Evolutionary conservation across 2,888 invertebrate species (phyloP).

Genomic region (Callyntrura sp.): DNA sequence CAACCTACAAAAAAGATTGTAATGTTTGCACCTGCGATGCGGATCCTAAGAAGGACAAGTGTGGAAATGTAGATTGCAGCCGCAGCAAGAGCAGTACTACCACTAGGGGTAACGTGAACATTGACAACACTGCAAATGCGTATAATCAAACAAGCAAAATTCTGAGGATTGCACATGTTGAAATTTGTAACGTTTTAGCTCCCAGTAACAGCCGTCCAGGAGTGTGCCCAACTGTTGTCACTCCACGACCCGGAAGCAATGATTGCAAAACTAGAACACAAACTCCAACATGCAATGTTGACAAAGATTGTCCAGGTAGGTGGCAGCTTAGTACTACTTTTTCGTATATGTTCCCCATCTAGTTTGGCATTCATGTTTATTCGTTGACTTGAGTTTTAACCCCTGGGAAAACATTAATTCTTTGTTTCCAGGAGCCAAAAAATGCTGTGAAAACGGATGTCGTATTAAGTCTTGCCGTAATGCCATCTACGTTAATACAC

Average conservation of each 20-base stretch:
- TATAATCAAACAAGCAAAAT: background rate
- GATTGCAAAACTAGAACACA: conserved; percentile 76
- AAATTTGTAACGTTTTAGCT: conserved; percentile 72
- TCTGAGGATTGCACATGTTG: background rate
- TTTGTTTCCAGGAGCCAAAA: conserved; percentile 79
- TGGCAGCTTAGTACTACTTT: background rate
- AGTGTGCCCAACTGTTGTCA: conserved; percentile 81
- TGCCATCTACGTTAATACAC: conserved; percentile 81
- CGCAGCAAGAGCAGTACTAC: conserved; percentile 74
- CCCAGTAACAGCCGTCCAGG: conserved; percentile 79
- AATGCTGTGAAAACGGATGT: conserved; percentile 82
- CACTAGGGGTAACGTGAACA: conserved; percentile 55
- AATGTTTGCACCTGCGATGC: conserved; percentile 82
- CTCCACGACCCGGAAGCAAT: conserved; percentile 81
- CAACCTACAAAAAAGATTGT: conserved; percentile 81
- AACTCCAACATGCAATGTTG: conserved; percentile 78
- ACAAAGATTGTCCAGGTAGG: conserved; percentile 80
- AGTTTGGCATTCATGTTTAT: conserved; percentile 1
- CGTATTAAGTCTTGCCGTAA: conserved; percentile 76
- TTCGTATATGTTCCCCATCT: too few species aligned
- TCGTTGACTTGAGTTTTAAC: background rate
- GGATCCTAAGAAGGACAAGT: conserved; percentile 78
- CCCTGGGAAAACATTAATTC: background rate
- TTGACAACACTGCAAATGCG: background rate
- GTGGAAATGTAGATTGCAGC: conserved; percentile 80